These are phyloP conservation scores for Caloenas nicobarica DNA, from an alignment of 2,113 vertebrate genomes.

Conservation along the genomic window DNA sequence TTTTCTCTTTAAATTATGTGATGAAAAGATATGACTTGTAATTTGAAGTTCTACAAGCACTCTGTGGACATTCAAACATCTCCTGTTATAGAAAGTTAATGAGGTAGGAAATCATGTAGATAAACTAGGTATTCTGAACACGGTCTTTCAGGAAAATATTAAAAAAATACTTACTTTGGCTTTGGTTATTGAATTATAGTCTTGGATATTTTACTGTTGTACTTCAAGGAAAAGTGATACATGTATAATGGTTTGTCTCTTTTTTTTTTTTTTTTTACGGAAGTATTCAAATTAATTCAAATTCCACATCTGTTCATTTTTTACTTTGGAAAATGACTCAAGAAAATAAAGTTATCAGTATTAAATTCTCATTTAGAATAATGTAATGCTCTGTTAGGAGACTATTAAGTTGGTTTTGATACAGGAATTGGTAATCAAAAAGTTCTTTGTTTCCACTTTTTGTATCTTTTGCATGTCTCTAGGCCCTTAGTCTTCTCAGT, in stretches of 20 bases:
- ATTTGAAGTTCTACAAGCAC: constrained; percentile 24
- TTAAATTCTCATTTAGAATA: background rate
- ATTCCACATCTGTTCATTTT: background rate
- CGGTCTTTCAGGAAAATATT: background rate
- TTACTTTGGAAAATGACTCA: background rate
- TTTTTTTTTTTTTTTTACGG: background rate
- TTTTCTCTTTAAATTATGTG: background rate
- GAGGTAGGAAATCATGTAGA: constrained; percentile 34
- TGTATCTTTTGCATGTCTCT: background rate
- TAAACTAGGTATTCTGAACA: background rate
- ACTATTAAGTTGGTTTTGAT: background rate
- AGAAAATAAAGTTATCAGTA: background rate
- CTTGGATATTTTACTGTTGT: background rate
- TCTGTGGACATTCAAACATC: constrained; percentile 18
- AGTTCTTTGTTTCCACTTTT: background rate
- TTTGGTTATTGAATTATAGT: background rate
- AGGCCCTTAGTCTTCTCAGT: background rate
- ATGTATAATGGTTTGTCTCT: background rate
- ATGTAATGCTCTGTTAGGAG: background rate
- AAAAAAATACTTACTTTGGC: background rate
- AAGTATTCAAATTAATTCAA: background rate
- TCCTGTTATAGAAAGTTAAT: constrained; percentile 26
- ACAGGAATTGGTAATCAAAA: background rate
- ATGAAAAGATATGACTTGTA: constrained; percentile 19
- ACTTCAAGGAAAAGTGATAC: background rate